Evolutionary conservation across 64 coral and sea anemone species (phyloP).

Genomic region (Acropora yongei): DNA sequence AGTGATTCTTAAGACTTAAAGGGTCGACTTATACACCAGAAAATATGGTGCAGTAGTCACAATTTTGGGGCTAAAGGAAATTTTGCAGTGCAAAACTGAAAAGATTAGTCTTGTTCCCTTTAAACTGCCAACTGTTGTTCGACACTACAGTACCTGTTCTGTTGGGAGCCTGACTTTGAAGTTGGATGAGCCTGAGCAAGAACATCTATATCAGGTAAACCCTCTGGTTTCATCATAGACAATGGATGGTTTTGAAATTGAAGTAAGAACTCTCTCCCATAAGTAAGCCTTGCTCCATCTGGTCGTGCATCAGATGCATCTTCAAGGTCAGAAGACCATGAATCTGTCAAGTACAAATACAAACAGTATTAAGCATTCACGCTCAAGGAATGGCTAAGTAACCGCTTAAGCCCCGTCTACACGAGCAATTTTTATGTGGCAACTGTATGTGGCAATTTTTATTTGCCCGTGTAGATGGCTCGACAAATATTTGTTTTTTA

Average conservation of each 20-base stretch:
- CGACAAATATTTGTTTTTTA: too few relatives aligned
- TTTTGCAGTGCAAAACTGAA: too few relatives aligned
- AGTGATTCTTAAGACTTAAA: too few relatives aligned
- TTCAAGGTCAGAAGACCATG: conserved; percentile 33
- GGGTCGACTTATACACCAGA: too few relatives aligned
- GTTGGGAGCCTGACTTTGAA: conserved; percentile 24
- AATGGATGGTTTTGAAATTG: conserved; percentile 76
- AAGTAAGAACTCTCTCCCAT: conserved; percentile 84
- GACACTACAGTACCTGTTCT: not conserved
- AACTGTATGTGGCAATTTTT: too few relatives aligned
- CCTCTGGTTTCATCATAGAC: conserved; percentile 84
- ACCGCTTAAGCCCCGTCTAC: too few relatives aligned
- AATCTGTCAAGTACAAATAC: conserved; percentile 2
- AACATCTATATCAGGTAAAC: conserved; percentile 90
- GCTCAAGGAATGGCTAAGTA: too few relatives aligned
- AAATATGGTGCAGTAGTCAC: too few relatives aligned
- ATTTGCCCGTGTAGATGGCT: too few relatives aligned
- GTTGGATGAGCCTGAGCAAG: conserved; percentile 58
- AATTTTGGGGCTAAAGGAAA: too few relatives aligned
- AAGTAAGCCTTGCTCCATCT: conserved; percentile 61
- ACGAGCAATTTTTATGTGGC: too few relatives aligned
- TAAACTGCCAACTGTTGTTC: not conserved
- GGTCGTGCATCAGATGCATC: not conserved
- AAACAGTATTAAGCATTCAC: too few relatives aligned
- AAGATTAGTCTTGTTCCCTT: not conserved